Percentiles rank a stretch among this genome's conserved stretches.
Evolutionary conservation across 2,888 invertebrate species (phyloP).

Genomic region (Tenthredo distinguenda): DNA sequence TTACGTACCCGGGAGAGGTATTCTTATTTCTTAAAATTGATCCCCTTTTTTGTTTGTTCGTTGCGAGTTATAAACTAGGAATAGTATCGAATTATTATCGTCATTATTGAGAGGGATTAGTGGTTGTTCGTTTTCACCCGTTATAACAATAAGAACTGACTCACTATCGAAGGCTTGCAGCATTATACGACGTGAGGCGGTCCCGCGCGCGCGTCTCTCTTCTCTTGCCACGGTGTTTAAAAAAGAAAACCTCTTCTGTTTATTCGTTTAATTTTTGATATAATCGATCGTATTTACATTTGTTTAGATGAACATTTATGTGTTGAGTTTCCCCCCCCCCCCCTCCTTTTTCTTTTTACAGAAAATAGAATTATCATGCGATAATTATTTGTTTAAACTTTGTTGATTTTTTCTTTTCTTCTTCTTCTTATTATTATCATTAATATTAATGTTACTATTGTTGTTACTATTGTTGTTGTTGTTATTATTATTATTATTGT

Average conservation of each 20-base stretch:
- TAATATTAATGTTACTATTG: background rate
- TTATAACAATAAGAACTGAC: constrained; percentile 43
- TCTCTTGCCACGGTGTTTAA: background rate
- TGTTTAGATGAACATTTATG: background rate
- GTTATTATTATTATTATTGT: background rate
- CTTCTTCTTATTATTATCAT: background rate
- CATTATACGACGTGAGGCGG: constrained; percentile 39
- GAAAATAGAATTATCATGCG: background rate
- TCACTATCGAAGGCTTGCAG: constrained; percentile 43
- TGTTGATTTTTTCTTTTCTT: background rate
- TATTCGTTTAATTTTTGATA: background rate
- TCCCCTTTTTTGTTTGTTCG: background rate
- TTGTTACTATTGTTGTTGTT: background rate
- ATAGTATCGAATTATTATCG: background rate
- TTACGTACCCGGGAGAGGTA: background rate
- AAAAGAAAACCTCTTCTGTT: background rate
- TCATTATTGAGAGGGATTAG: background rate
- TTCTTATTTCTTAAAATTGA: background rate
- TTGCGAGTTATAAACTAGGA: background rate
- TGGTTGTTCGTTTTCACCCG: constrained; percentile 22
- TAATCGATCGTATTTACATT: constrained; percentile 14
- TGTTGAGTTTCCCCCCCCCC: background rate
- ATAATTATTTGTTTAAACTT: constrained; percentile 4
- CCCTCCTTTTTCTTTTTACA: background rate
- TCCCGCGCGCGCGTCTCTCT: constrained; percentile 37